These are phyloP conservation scores for Trachymyrmex septentrionalis DNA, from an alignment of 1,140 invertebrate genomes.

Conservation along the genomic window DNA sequence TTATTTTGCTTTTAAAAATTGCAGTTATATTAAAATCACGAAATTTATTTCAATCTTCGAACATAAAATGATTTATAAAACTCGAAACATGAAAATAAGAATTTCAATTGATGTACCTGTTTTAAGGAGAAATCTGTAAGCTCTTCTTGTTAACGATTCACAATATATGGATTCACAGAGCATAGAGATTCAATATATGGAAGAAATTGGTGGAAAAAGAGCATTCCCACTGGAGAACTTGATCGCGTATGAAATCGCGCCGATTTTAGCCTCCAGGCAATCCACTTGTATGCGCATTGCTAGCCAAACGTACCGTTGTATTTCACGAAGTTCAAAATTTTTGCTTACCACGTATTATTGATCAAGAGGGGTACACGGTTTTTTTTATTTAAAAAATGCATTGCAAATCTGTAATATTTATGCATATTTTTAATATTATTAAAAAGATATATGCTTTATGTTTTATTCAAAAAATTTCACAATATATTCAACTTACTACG, in stretches of 20 bases:
- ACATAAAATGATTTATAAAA: neutral
- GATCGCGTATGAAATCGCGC: constrained; percentile 48
- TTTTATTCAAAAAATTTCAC: constrained; percentile 10
- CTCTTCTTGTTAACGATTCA: constrained; percentile 10
- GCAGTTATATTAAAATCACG: neutral
- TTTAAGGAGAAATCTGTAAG: neutral
- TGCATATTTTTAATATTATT: neutral
- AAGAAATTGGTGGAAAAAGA: constrained; percentile 36
- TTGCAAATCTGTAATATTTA: neutral
- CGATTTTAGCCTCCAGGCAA: constrained; percentile 49
- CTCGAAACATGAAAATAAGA: neutral
- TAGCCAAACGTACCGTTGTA: constrained; percentile 27
- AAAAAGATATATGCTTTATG: neutral
- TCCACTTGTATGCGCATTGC: constrained; percentile 25
- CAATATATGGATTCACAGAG: neutral
- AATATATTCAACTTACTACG: neutral
- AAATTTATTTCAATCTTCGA: constrained; percentile 10
- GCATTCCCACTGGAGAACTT: constrained; percentile 31
- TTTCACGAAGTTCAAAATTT: constrained; percentile 53
- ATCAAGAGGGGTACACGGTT: neutral
- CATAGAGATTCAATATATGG: constrained; percentile 9
- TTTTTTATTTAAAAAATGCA: constrained; percentile 29
- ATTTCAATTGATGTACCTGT: neutral
- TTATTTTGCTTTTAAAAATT: neutral
- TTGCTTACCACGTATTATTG: constrained; percentile 13